phyloP scores from a whole-genome alignment of 2,797 vertebrate species.

The Stomatorhinus walkeri region DNA sequence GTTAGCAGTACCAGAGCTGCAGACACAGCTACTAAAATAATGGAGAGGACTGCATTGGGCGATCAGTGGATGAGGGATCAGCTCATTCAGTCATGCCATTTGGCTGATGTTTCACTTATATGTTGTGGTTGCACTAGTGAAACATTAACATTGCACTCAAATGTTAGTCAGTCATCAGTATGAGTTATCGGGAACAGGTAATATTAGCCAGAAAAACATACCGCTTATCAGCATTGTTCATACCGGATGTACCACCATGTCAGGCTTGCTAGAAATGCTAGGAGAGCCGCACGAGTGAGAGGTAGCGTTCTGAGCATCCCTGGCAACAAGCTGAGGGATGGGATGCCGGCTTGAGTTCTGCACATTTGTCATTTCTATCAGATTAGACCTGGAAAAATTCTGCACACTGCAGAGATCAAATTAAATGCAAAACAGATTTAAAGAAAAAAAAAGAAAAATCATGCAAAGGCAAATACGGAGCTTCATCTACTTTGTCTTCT shows the following conservation, averaged over 20 bases:
- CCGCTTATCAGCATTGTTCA: background rate
- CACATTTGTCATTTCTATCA: background rate
- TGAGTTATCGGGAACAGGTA: background rate
- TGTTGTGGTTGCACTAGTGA: background rate
- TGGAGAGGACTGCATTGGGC: background rate
- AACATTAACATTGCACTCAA: background rate
- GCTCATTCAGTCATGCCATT: background rate
- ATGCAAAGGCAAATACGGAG: background rate
- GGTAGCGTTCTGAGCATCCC: background rate
- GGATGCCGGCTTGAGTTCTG: background rate
- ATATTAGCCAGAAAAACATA: background rate
- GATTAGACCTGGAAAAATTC: background rate
- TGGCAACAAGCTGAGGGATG: background rate
- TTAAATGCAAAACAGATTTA: slow-evolving; percentile 8
- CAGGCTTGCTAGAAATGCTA: background rate
- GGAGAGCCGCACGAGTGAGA: background rate
- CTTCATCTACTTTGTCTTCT: background rate
- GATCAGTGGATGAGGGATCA: background rate
- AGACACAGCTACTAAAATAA: background rate
- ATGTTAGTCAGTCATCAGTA: background rate
- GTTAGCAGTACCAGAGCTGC: background rate
- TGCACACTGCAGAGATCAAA: background rate
- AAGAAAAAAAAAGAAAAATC: background rate
- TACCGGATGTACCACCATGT: background rate
- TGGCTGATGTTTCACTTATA: background rate